phyloP scores from a whole-genome alignment of 2,797 vertebrate genomes.

The Erpetoichthys calabaricus region DNA sequence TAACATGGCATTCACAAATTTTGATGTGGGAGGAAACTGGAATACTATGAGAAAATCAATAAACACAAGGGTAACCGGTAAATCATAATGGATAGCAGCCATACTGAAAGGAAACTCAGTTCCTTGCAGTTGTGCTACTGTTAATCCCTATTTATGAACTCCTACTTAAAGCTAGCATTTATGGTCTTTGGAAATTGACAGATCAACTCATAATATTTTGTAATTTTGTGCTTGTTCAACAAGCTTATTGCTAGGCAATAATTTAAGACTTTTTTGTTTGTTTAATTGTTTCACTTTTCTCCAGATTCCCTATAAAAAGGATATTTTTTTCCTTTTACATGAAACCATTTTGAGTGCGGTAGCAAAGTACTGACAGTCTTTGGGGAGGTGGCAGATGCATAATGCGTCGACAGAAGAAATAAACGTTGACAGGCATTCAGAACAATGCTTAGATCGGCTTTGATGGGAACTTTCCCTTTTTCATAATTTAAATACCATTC shows the following conservation, averaged over 20 bases:
- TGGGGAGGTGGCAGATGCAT: conserved; percentile 1
- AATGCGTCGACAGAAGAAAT: conserved; percentile 8
- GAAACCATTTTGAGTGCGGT: neutral
- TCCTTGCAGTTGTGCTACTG: no score
- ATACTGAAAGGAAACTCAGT: no score
- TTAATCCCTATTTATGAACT: no score
- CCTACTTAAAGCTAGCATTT: no score
- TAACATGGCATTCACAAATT: no score
- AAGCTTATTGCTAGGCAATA: neutral
- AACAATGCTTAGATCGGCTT: conserved; percentile 9
- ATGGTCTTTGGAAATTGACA: no score
- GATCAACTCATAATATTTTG: neutral
- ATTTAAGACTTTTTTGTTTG: no score
- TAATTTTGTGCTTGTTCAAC: neutral
- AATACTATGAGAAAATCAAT: no score
- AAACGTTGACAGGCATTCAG: conserved; percentile 13
- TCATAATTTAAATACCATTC: conserved; percentile 17
- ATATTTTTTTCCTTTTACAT: neutral
- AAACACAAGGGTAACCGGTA: no score
- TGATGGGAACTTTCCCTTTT: conserved; percentile 12
- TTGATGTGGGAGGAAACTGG: no score
- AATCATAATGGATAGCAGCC: no score
- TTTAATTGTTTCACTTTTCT: neutral
- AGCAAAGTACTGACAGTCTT: neutral
- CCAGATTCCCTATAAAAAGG: neutral